Conservation (phyloP, 2,888 invertebrate genomes). For the Steromphala cineraria region DNA sequence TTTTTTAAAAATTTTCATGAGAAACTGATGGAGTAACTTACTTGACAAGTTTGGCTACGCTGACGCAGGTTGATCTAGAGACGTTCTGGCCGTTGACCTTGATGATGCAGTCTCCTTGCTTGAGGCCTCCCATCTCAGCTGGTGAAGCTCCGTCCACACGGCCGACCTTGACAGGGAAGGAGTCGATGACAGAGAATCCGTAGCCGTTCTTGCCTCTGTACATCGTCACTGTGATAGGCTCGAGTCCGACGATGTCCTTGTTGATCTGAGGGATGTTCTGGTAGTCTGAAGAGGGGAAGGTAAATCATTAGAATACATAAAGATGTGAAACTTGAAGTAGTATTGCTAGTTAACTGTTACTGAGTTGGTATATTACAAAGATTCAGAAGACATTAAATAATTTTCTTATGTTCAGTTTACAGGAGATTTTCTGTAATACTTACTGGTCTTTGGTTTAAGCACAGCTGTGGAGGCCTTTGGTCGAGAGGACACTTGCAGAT, state of each 20-base stretch:
- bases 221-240: slow-evolving; percentile 55
- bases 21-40: slow-evolving; percentile 43
- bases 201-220: slow-evolving; percentile 67
- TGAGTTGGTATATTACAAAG: too few relatives aligned
- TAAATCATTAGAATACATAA: not conserved
- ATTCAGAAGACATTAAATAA: too few relatives aligned
- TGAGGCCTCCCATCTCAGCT: slow-evolving; percentile 66
- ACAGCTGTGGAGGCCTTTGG: slow-evolving; percentile 39
- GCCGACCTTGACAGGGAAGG: slow-evolving; percentile 71
- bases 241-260: slow-evolving; percentile 68
- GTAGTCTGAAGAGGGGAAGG: slow-evolving; percentile 45
- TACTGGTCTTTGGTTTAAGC: slow-evolving; percentile 2
- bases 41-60: slow-evolving; percentile 72
- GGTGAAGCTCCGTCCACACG: slow-evolving; percentile 71
- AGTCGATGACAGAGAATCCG: slow-evolving; percentile 73
- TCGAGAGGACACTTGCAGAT: slow-evolving; percentile 67
- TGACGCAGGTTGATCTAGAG: slow-evolving; percentile 69
- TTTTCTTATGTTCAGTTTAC: too few relatives aligned
- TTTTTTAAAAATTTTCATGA: too few relatives aligned
- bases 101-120: slow-evolving; percentile 69
- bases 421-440: not conserved
- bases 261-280: slow-evolving; percentile 63
- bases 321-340: not conserved
- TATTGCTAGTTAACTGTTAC: too few relatives aligned
- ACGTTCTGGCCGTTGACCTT: slow-evolving; percentile 72